phyloP scores from a whole-genome alignment of 2,113 vertebrate genomes.

The Halcyon malimbica region DNA sequence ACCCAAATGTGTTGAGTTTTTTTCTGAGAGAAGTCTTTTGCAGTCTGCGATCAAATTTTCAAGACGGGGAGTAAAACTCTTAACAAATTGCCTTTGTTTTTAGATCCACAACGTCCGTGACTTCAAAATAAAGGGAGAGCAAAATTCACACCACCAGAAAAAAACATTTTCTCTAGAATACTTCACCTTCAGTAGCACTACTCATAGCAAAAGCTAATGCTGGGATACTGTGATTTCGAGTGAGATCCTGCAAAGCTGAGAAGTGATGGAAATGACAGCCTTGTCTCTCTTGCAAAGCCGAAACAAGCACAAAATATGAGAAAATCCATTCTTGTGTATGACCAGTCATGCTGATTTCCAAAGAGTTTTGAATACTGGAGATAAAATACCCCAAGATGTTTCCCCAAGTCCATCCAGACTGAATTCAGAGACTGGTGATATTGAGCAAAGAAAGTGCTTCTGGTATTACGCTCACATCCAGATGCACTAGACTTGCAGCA shows the following conservation, averaged over 20 bases:
- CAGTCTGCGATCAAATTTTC: background rate
- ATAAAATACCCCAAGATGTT: background rate
- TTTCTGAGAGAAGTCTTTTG: background rate
- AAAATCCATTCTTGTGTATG: accelerated
- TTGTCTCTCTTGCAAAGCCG: background rate
- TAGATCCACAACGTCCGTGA: accelerated
- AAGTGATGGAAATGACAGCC: background rate
- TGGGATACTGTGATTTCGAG: background rate
- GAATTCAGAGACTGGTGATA: background rate
- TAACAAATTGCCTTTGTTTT: background rate
- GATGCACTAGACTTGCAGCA: background rate
- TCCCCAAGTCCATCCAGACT: background rate
- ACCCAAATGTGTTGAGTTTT: background rate
- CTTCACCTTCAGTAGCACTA: background rate
- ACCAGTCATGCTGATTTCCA: background rate
- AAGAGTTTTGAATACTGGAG: background rate
- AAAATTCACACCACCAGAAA: background rate
- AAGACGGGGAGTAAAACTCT: background rate
- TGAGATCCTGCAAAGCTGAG: background rate
- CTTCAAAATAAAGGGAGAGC: background rate
- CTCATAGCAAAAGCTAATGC: background rate
- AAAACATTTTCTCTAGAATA: background rate
- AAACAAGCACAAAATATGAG: background rate
- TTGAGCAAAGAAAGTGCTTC: background rate
- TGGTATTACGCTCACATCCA: background rate